Evolutionary conservation across 2,113 vertebrate species (phyloP), one percentile per base, ranked within the genome.

Genomic region (Phoenicopterus ruber): DNA sequence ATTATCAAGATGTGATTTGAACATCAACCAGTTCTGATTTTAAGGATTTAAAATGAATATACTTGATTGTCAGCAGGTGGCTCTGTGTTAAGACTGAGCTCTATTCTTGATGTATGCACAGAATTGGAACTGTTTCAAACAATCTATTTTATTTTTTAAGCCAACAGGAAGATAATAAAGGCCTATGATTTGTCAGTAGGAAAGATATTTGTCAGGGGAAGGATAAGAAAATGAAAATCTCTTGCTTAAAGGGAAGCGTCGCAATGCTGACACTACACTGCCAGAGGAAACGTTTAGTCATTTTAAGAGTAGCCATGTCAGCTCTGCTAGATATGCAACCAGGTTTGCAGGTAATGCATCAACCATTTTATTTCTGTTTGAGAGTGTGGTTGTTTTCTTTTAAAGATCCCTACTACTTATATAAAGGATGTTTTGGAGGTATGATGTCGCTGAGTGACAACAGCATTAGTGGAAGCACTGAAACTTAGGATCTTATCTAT

Each of bases 31-130:
- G 24, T 40, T 69, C 40, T 14, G 32, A 38, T 69, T 79, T 74
- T 49, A 69, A 86, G 49, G 52, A 24, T 72, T 66, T 59, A 24
- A 57, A 76, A 55, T 47, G 3, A 89, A 73, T 93, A 44, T 34
- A 59, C 34, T 67, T 63, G n/a, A 7, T 22, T 91, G 94, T 92
- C 96, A 93, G 94, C 80, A 96, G 93, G 80, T 93, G 95, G 94
- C 96, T 96, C 83, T 90, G 31, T 58, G 21, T 66, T n/a, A 22
- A 70, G 38, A 18, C 8, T 0, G 7, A 91, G 66, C 29, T 70
- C 62, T 62, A 7, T 4, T 94, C 57, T 52, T 55, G 9, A 13
- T 28, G 24, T 13, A n/a, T 2, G 1, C 13, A 14, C 38, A 34
- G 34, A 83, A 80, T 7, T 50, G 44, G 72, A 84, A 65, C 11